Evolutionary conservation across 1,140 invertebrate genomes (phyloP).

Genomic region (Ceratina calcarata): DNA sequence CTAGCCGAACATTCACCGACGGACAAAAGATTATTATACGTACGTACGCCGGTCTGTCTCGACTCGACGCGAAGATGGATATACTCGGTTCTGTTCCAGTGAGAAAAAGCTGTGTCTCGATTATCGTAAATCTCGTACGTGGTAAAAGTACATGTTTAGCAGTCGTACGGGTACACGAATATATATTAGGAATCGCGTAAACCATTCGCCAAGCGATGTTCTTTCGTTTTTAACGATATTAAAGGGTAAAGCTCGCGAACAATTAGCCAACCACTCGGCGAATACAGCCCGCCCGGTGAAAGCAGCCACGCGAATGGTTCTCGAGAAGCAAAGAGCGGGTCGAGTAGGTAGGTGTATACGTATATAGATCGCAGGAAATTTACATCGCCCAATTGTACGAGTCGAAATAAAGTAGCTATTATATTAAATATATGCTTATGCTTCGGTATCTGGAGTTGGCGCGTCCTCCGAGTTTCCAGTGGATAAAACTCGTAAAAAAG

Average conservation of each 20-base stretch:
- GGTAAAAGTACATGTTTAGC: too few species aligned
- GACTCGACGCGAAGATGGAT: neutral
- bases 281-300: neutral
- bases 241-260: neutral
- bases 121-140: too few species aligned
- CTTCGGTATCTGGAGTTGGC: too few species aligned
- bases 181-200: neutral
- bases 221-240: neutral
- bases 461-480: too few species aligned
- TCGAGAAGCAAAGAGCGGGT: slow-evolving; percentile 1
- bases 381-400: neutral
- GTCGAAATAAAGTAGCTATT: neutral
- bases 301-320: neutral
- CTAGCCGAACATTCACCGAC: neutral
- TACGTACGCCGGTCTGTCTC: neutral
- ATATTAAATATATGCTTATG: too few species aligned
- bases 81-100: neutral
- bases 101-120: too few species aligned
- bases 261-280: slow-evolving; percentile 4
- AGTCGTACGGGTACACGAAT: neutral
- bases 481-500: too few species aligned
- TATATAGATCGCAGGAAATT: neutral
- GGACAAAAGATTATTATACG: slow-evolving; percentile 38
- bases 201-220: neutral
- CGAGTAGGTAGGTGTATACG: neutral